Conservation (phyloP, 2,888 invertebrate genomes). For the Andrena minutula region DNA sequence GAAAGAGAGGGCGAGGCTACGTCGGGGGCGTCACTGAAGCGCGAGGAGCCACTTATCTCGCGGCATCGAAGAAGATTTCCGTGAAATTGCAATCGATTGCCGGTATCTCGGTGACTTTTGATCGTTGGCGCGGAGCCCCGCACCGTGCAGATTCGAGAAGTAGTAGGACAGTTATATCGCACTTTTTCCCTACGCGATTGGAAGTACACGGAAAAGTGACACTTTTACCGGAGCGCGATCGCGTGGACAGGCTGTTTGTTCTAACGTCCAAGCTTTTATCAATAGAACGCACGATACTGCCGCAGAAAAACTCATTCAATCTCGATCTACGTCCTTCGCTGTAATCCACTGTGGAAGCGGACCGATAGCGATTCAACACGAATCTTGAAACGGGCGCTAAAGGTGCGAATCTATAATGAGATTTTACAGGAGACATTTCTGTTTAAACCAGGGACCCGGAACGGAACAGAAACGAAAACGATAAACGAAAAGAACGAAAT, state of each 20-base stretch:
- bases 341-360: constrained; percentile 28
- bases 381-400: constrained; percentile 2
- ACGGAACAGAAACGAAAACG: too few relatives aligned
- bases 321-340: constrained; percentile 66
- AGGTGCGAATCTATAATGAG: not conserved
- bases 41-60: constrained; percentile 25
- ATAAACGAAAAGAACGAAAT: too few relatives aligned
- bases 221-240: not conserved
- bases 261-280: constrained; percentile 41
- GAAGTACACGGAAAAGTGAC: constrained; percentile 54
- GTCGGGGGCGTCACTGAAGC: not conserved
- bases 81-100: constrained; percentile 46
- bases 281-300: constrained; percentile 45
- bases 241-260: constrained; percentile 40
- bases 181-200: constrained; percentile 23
- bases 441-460: too few relatives aligned
- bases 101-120: constrained; percentile 28
- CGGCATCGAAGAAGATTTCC: constrained; percentile 40
- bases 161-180: constrained; percentile 56
- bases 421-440: too few relatives aligned
- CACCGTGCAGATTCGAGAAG: constrained; percentile 22
- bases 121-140: not conserved
- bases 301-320: constrained; percentile 62
- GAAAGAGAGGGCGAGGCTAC: not conserved
- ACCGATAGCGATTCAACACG: not conserved